Evolutionary conservation across 2,113 vertebrate genomes (phyloP).

Genomic region (Stomatorhinus ivindoensis): DNA sequence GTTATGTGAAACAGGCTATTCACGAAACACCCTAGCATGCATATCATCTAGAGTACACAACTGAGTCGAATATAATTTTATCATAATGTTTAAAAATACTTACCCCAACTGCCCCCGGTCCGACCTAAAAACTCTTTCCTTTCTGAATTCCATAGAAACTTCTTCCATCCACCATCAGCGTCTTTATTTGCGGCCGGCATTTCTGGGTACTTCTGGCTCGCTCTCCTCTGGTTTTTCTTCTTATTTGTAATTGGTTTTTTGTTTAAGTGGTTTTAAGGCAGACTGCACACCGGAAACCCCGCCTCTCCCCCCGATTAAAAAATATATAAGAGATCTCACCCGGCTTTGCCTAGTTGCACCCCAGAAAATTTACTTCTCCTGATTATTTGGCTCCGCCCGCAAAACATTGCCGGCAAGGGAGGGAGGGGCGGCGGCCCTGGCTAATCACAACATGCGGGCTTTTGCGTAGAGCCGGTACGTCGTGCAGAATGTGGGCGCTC

Average conservation of each 20-base stretch:
- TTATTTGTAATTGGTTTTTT: not conserved
- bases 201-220: slow-evolving; percentile 22
- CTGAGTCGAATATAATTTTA: not conserved
- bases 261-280: slow-evolving; percentile 4
- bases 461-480: slow-evolving; percentile 17
- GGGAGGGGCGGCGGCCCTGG: slow-evolving; percentile 24
- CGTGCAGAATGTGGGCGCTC: not conserved
- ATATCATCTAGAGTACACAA: not conserved
- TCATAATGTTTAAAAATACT: slow-evolving; percentile 47
- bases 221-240: not conserved
- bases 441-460: slow-evolving; percentile 41
- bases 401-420: slow-evolving; percentile 28
- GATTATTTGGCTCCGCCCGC: slow-evolving; percentile 45
- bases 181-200: slow-evolving; percentile 72
- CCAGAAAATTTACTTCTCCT: slow-evolving; percentile 53
- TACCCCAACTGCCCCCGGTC: slow-evolving; percentile 81
- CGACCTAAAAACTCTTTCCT: slow-evolving; percentile 77
- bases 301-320: slow-evolving; percentile 18
- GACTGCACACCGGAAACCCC: slow-evolving; percentile 17
- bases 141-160: slow-evolving; percentile 80
- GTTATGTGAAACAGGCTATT: not conserved
- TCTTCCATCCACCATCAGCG: slow-evolving; percentile 75
- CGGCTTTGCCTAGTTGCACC: slow-evolving; percentile 27
- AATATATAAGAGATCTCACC: slow-evolving; percentile 40
- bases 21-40: not conserved